Base-by-base conservation (phyloP, 2,113 vertebrate genomes). In the Lepus americanus region DNA sequence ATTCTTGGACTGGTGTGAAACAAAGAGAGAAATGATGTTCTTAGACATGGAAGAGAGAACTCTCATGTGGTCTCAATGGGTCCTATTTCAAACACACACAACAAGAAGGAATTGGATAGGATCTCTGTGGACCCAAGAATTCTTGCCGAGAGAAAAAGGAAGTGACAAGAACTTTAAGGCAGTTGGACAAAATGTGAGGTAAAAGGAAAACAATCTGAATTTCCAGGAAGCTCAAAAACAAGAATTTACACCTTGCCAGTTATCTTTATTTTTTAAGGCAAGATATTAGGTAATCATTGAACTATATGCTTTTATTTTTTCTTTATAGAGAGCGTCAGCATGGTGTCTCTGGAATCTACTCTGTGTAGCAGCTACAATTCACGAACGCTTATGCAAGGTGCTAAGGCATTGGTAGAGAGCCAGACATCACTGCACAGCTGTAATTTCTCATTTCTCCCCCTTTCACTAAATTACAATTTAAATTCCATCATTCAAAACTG, bases 401-500 rank as follows among this genome's bases (percentile, higher is more conserved):
- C 66, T 51, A 61, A 89, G 94, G 80, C 93, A 69, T 2, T n/a
- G 20, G 63, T 53, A 23, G 44, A 39, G 1, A 36, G 51, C 78
- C 70, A 25, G 91, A 73, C 97, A 95, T 96, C 81, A 89, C 78
- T 87, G 84, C 70, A 55, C 97, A 95, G 82, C 91, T 95, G 61
- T 97, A 97, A 97, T 97, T 98, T 98, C 97, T 98, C 88, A 93
- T 97, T 97, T 96, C 96, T 97, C 94, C 95, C 53, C 27, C 96
- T 90, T 96, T 97, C 94, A 87, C 82, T 87, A 97, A 95, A 96
- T 97, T 97, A 97, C 97, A 96, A 98, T 98, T 98, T 98, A 98
- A 97, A 98, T 97, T 96, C 97, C 97, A 86, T 98, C 98, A 97
- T 95, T 98, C 98, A 98, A 85, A 96, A 96, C 95, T 96, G 96